Evolutionary conservation across 2,888 invertebrate genomes (phyloP).

Genomic region (Macrosiphum euphorbiae): DNA sequence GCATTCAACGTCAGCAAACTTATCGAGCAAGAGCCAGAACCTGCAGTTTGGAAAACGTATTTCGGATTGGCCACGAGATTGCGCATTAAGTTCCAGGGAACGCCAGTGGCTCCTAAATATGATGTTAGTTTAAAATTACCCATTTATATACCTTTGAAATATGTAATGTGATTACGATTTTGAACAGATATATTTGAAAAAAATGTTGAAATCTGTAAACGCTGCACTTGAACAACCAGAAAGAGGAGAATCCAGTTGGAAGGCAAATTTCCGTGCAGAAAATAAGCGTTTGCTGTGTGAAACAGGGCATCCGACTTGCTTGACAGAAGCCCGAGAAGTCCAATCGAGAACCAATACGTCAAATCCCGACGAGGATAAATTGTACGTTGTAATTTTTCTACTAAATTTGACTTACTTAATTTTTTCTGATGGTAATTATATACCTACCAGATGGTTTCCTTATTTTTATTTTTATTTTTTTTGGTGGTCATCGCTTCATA

Average conservation of each 20-base stretch:
- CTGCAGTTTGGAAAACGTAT: slow-evolving; percentile 86
- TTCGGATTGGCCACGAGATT: slow-evolving; percentile 87
- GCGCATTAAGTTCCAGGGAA: slow-evolving; percentile 78
- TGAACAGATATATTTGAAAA: slow-evolving; percentile 78
- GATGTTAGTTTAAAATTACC: slow-evolving; percentile 73
- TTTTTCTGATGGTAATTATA: slow-evolving; percentile 7
- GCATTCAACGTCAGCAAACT: slow-evolving; percentile 86
- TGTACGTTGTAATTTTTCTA: slow-evolving; percentile 45
- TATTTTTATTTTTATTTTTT: not conserved
- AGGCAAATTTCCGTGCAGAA: slow-evolving; percentile 77
- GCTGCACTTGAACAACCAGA: slow-evolving; percentile 75
- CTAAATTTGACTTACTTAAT: not conserved
- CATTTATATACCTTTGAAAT: not conserved
- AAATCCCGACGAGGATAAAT: slow-evolving; percentile 57
- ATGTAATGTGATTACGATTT: not conserved
- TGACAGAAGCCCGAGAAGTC: slow-evolving; percentile 81
- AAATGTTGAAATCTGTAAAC: slow-evolving; percentile 80
- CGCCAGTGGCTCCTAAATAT: slow-evolving; percentile 77
- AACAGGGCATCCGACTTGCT: slow-evolving; percentile 82
- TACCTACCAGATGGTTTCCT: not conserved
- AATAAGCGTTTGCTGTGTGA: slow-evolving; percentile 75
- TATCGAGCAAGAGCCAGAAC: slow-evolving; percentile 80
- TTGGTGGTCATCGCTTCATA: not conserved
- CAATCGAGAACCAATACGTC: slow-evolving; percentile 69
- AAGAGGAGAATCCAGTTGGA: slow-evolving; percentile 77